Base-by-base conservation (phyloP, 2,888 invertebrate species). In the Schizaphis graminum region DNA sequence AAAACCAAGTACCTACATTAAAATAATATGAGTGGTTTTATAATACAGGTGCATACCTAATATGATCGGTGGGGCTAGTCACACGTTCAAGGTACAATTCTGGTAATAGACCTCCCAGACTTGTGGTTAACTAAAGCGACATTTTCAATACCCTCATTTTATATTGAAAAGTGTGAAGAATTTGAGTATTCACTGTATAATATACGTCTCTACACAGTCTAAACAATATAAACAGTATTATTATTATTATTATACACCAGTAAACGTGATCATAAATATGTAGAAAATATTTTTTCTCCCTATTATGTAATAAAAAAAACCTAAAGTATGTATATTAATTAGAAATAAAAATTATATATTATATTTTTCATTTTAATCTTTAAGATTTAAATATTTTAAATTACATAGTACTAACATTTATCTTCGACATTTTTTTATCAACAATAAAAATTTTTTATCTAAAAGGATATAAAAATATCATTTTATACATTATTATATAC, bases 31-130 rank as follows among this genome's bases (percentile, higher is more conserved):
- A 67, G 67, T 49, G 87, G 26, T 67, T 67, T 67, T 47, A 86
- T 49, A 28, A n/a, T 3, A 53, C 89, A 67, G 89, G 56, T 84
- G 93, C 93, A 93, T 93, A 93, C 56, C 93, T 93, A 93, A 93
- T 89, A 77, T 47, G 93, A 89, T 84, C 85, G 8, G n/a, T 16
- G 21, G 89, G 84, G 47, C 85, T 35, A 67, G 93, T 89, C 89
- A 89, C 93, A 93, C 89, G 89, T 89, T 77, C 77, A 5, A 61
- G 41, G 77, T 57, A 67, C 24, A 35, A 16, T 93, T 47, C 89
- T 57, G 84, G 84, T 56, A 84, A 49, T n/a, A 57, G 93, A 93
- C 93, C 93, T 89, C 93, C 89, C 93, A 93, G 44, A 85, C 47
- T 35, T 26, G 89, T 26, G 84, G 84, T 84, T 53, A 35, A 89